These are phyloP conservation scores for Lacanobia wlatinum DNA, from an alignment of 2,888 invertebrate genomes.

Conservation along the genomic window DNA sequence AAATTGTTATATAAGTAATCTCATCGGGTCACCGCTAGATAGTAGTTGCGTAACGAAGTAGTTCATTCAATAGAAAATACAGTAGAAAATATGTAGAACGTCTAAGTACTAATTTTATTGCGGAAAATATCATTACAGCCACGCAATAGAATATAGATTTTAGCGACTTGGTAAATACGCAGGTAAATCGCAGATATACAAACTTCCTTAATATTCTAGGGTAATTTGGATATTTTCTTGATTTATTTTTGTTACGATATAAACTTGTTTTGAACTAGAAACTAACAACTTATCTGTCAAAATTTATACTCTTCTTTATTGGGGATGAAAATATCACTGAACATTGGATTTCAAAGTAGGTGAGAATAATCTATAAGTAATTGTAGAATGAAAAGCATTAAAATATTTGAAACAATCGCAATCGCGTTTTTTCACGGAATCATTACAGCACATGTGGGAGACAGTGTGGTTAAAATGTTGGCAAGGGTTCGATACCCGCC, in stretches of 20 bases:
- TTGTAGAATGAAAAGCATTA: not conserved
- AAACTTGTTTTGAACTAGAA: not conserved
- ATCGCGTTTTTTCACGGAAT: constrained; percentile 25
- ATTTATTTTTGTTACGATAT: not conserved
- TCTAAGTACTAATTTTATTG: not conserved
- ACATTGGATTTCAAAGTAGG: not conserved
- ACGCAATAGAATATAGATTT: not conserved
- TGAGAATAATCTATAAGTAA: not conserved
- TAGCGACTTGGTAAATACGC: constrained; percentile 7
- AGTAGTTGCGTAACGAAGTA: constrained; percentile 41
- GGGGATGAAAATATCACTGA: no score
- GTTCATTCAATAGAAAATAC: constrained; percentile 32
- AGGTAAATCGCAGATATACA: constrained; percentile 6
- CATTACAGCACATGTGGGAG: constrained; percentile 36
- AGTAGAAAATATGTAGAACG: constrained; percentile 25
- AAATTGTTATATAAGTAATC: constrained; percentile 49
- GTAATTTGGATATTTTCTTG: not conserved
- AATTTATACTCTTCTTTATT: not conserved
- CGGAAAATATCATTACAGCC: constrained; percentile 22
- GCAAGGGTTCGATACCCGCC: constrained; percentile 73
- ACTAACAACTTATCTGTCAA: not conserved
- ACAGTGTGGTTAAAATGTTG: constrained; percentile 72
- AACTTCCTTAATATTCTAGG: not conserved
- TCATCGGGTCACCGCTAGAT: constrained; percentile 52
- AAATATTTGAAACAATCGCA: constrained; percentile 20